These are phyloP conservation scores for Otis tarda DNA, from an alignment of 2,113 vertebrate species.

Conservation along the genomic window DNA sequence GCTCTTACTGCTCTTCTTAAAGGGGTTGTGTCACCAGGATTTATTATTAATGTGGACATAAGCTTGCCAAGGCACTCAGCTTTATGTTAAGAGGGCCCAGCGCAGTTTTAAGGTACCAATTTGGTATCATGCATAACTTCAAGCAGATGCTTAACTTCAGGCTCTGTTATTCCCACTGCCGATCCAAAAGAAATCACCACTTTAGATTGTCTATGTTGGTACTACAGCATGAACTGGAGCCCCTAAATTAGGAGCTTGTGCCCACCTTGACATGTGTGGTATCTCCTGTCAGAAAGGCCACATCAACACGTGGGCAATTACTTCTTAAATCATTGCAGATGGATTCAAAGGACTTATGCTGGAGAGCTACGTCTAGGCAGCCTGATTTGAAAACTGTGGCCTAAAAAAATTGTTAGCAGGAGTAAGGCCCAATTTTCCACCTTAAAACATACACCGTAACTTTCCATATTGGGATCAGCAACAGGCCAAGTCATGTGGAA, in stretches of 20 bases:
- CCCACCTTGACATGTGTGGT: not conserved
- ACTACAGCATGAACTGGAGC: not conserved
- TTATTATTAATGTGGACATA: conserved; percentile 7
- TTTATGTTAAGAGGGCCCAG: conserved; percentile 33
- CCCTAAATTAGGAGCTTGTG: not conserved
- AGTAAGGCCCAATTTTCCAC: not conserved
- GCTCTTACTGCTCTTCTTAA: not conserved
- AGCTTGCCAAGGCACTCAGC: conserved; percentile 44
- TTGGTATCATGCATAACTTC: not conserved
- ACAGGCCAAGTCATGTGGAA: not conserved
- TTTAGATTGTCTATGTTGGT: not conserved
- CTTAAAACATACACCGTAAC: not conserved
- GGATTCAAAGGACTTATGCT: not conserved
- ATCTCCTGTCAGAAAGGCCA: not conserved
- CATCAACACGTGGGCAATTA: accelerated
- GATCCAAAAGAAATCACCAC: not conserved
- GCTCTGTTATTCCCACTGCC: not conserved
- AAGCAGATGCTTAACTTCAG: not conserved
- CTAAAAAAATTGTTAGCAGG: not conserved
- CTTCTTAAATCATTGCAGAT: not conserved
- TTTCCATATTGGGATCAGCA: not conserved
- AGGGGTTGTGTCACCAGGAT: conserved; percentile 12
- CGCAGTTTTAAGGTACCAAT: conserved; percentile 1
- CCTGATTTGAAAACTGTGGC: not conserved
- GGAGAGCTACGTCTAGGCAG: not conserved